Evolutionary conservation across 1,140 invertebrate genomes (phyloP), one percentile per base, ranked within the genome.

Genomic region (Drosophila punjabiensis): DNA sequence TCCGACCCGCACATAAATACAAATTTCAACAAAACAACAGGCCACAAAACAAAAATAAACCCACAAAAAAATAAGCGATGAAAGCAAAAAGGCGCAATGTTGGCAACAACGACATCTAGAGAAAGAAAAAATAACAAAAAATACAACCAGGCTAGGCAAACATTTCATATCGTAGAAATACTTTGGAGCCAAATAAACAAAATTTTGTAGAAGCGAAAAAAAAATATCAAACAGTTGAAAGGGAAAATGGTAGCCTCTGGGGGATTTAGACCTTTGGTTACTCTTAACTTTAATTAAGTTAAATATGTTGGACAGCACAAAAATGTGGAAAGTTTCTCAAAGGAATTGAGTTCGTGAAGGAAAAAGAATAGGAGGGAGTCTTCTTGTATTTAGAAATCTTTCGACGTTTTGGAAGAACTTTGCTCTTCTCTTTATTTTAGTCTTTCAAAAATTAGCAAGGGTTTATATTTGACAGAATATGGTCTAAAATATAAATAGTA

Each of bases 161-260:
- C 68, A 88, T 88, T 88, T 85, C 68, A 82, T 89, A 86, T 86
- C 79, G 55, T 83, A 68, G 69, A 82, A 87, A 87, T 86, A 87
- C 67, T 79, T 86, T 77, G 75, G 48, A 65, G 70, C 52, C 76
- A 86, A 87, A 86, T 86, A 86, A 82, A 86, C 83, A 87, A 86
- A 71, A 77, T 60, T 68, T 69, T 69, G 62, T 43, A 45, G 41
- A 61, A 50, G 58, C 43, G 52, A 47, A 68, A 48, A 80, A 52
- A 71, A 68, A 48, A 35, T 81, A 73, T 50, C 47, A 66, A 84
- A 71, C 69, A 65, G 50, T 58, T 61, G 33, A 79, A 79, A 75
- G 45, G 24, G 71, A 82, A 65, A 68, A 68, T 41, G 39, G 28
- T 52, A 41, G 20, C 32, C 50, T 58, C 35, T 18, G 11, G 32